Evolutionary conservation across 2,888 invertebrate genomes (phyloP).

Genomic region (Apomyelois bistriatella): DNA sequence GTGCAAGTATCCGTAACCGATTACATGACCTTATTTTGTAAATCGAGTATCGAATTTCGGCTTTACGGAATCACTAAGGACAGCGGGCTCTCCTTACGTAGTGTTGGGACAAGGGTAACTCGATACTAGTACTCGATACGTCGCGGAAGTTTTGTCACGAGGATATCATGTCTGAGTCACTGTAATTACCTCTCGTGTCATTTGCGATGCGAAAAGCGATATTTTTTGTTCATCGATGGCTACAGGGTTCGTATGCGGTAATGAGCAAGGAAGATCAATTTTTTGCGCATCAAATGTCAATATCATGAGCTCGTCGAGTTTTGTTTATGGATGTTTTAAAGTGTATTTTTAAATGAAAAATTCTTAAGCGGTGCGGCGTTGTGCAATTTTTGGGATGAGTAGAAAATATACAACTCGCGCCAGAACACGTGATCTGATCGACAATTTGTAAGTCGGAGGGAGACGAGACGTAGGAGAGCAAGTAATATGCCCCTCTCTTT

Average conservation of each 20-base stretch:
- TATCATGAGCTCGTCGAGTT: background rate
- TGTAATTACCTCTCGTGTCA: slow-evolving; percentile 31
- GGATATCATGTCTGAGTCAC: slow-evolving; percentile 45
- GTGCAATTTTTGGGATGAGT: no score
- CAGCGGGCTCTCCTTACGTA: slow-evolving; percentile 38
- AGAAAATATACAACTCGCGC: no score
- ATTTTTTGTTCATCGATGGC: background rate
- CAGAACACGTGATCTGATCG: no score
- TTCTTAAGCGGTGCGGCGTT: no score
- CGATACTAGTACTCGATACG: slow-evolving; percentile 41
- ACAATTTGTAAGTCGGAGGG: no score
- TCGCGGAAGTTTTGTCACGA: slow-evolving; percentile 44
- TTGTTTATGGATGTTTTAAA: background rate
- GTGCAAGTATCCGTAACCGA: background rate
- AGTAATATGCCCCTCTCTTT: no score
- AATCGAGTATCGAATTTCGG: slow-evolving; percentile 30
- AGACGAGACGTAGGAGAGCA: no score
- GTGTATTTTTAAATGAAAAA: no score
- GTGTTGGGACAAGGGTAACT: slow-evolving; percentile 55
- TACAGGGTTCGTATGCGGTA: background rate
- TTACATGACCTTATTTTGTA: slow-evolving; percentile 25
- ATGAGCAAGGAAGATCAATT: slow-evolving; percentile 6
- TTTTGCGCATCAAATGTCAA: slow-evolving; percentile 1
- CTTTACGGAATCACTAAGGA: slow-evolving; percentile 36
- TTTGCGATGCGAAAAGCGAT: slow-evolving; percentile 11